A percentile compares a stretch with the other conserved stretches of the same genome.
Conservation (phyloP, 1,140 invertebrate genomes). For the Trichomalopsis sarcophagae region DNA sequence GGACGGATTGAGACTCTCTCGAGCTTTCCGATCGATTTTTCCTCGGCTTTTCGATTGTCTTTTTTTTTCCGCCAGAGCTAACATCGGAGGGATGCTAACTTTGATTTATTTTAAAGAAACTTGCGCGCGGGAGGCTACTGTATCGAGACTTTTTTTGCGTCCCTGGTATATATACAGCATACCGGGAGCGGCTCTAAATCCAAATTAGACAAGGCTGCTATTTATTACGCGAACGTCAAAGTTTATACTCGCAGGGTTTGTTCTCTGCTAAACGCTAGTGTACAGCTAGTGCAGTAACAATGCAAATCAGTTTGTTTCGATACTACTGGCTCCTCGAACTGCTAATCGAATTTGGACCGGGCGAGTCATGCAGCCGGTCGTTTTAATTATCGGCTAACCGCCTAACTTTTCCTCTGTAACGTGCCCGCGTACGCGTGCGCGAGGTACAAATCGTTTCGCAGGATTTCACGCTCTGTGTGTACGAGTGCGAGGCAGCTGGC, state of each 20-base stretch:
- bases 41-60: slow-evolving; percentile 27
- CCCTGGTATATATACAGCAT: too few species aligned
- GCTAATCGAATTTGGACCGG: too few species aligned
- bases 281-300: too few species aligned
- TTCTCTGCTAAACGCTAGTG: too few species aligned
- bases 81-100: not conserved
- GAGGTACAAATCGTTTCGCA: not conserved
- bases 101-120: slow-evolving; percentile 37
- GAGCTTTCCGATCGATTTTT: slow-evolving; percentile 30
- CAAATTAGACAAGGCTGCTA: not conserved
- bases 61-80: slow-evolving; percentile 23
- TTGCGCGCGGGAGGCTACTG: not conserved
- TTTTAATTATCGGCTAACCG: slow-evolving; percentile 53
- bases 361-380: not conserved
- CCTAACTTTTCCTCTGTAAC: slow-evolving; percentile 46
- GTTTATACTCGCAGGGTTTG: too few species aligned
- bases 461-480: not conserved
- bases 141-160: not conserved
- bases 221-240: too few species aligned
- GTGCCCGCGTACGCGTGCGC: not conserved
- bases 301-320: too few species aligned
- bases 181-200: not conserved
- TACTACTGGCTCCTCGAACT: too few species aligned
- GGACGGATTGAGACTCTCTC: not conserved
- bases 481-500: not conserved